phyloP scores from a whole-genome alignment of 2,888 invertebrate species.

The Oithona nana region DNA sequence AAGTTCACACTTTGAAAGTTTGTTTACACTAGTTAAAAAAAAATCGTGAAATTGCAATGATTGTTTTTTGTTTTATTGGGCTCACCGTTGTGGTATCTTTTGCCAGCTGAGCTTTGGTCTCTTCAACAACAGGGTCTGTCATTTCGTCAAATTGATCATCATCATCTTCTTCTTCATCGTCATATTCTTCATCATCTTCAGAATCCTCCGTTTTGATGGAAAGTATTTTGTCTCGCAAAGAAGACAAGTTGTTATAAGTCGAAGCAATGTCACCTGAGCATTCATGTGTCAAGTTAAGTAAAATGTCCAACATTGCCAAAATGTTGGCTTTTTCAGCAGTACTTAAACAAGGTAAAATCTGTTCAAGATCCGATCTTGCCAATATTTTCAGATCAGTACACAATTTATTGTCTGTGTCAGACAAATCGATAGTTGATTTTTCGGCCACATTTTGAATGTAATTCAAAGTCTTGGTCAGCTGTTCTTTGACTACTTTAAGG shows the following conservation, averaged over 20 bases:
- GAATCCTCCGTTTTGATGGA: background rate
- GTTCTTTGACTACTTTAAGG: background rate
- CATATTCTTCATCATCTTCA: background rate
- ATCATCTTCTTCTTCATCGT: conserved; percentile 1
- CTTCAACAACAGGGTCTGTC: background rate
- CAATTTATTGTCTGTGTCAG: background rate
- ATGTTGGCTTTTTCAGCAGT: background rate
- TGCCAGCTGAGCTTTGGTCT: background rate
- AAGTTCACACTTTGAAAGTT: too few relatives aligned
- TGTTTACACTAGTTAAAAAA: too few relatives aligned
- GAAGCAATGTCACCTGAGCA: background rate
- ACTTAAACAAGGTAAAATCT: background rate
- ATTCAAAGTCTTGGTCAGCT: background rate
- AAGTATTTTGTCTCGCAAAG: background rate
- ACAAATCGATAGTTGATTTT: background rate
- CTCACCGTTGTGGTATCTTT: background rate
- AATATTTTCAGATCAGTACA: background rate
- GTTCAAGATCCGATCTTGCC: background rate
- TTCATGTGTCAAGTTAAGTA: background rate
- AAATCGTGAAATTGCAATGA: too few relatives aligned
- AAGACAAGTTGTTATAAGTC: background rate
- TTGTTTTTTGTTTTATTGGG: too few relatives aligned
- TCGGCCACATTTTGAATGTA: background rate
- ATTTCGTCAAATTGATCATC: background rate
- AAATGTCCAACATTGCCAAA: background rate